phyloP scores from a whole-genome alignment of 1,140 invertebrate genomes.

The Apolygus lucorum region DNA sequence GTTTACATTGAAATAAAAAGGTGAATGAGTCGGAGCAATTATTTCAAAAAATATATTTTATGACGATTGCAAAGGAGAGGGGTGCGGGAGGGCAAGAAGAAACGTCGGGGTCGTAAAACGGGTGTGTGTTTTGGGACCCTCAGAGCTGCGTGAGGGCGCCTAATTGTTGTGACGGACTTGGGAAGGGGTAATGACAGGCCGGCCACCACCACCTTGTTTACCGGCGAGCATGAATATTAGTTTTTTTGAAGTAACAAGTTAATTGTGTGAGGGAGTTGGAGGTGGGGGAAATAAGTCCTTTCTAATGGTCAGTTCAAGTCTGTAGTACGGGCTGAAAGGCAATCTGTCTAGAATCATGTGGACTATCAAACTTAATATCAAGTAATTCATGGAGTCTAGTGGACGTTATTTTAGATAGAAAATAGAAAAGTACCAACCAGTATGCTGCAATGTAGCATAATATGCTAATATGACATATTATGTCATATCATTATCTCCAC shows the following conservation, averaged over 20 bases:
- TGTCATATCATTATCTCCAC: too few species aligned
- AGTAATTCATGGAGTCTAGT: too few species aligned
- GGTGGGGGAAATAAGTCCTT: neutral
- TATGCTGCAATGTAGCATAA: too few species aligned
- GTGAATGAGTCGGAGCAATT: constrained; percentile 1
- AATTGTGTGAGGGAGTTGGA: neutral
- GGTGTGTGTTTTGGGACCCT: neutral
- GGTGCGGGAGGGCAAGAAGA: neutral
- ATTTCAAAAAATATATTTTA: neutral
- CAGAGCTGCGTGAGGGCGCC: constrained; percentile 2
- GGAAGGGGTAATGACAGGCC: constrained; percentile 2
- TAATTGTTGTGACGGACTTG: constrained; percentile 7
- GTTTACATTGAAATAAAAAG: neutral
- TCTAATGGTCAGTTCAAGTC: too few species aligned
- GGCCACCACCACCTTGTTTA: constrained; percentile 13
- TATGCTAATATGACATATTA: too few species aligned
- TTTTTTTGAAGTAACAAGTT: constrained; percentile 15
- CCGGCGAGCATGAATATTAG: neutral
- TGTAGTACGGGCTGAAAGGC: too few species aligned
- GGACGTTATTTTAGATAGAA: too few species aligned
- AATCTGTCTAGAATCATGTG: too few species aligned
- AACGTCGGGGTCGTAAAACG: neutral
- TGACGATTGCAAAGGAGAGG: neutral
- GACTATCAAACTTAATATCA: too few species aligned
- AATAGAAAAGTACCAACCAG: too few species aligned